Conservation (phyloP, 2,113 vertebrate genomes). For the Sarotherodon lohbergeri region DNA sequence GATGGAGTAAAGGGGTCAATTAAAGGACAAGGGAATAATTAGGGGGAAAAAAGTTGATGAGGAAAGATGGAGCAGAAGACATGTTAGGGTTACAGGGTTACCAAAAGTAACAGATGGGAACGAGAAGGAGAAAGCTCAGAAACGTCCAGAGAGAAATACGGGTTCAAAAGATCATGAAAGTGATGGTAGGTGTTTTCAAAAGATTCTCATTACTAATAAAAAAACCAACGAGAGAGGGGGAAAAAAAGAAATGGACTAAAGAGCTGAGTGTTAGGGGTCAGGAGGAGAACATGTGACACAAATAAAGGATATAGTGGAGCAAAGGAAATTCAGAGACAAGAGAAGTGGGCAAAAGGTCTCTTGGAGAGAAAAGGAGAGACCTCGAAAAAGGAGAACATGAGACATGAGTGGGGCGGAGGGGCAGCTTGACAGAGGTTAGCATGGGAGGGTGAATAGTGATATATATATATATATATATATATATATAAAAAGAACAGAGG, state of each 20-base stretch:
- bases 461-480: background rate
- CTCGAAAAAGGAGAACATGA: slow-evolving; percentile 17
- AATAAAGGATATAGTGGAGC: background rate
- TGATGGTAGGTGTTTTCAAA: background rate
- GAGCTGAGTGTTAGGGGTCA: slow-evolving; percentile 2
- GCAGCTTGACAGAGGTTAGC: slow-evolving; percentile 18
- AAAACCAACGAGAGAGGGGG: background rate
- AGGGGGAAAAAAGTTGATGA: background rate
- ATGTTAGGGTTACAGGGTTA: slow-evolving; percentile 13
- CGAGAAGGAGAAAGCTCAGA: slow-evolving; percentile 4
- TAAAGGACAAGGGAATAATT: background rate
- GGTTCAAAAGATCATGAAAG: slow-evolving; percentile 25
- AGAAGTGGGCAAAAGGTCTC: slow-evolving; percentile 5
- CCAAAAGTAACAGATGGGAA: slow-evolving; percentile 31
- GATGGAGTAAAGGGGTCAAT: background rate
- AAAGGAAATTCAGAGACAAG: background rate
- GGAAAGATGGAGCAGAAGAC: background rate
- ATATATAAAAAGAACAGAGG: background rate
- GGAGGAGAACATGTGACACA: background rate
- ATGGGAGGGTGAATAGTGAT: background rate
- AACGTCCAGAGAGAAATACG: background rate
- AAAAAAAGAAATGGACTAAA: background rate
- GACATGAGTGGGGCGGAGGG: slow-evolving; percentile 10
- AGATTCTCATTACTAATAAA: background rate
- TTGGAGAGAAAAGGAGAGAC: background rate